Evolutionary conservation across 2,113 vertebrate species (phyloP).

Genomic region (Indicator indicator): DNA sequence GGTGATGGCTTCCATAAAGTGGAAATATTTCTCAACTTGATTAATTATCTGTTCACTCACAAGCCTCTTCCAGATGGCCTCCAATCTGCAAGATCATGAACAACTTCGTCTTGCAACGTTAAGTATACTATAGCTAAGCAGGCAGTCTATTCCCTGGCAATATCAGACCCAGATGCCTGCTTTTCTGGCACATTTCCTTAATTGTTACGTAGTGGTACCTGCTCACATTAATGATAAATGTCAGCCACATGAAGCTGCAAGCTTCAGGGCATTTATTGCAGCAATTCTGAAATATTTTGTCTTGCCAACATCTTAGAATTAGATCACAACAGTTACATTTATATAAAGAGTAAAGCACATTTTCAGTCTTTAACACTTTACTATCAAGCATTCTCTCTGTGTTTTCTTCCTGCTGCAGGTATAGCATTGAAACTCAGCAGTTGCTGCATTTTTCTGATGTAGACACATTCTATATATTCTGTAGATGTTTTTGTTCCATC

Average conservation of each 20-base stretch:
- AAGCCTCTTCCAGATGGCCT: neutral
- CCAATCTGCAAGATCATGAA: constrained; percentile 8
- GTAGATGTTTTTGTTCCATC: neutral
- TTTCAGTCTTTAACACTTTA: neutral
- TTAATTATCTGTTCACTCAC: neutral
- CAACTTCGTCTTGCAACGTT: neutral
- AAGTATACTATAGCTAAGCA: neutral
- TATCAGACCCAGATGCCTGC: neutral
- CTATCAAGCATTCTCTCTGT: neutral
- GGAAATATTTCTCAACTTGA: constrained; percentile 23
- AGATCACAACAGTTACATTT: neutral
- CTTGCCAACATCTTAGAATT: neutral
- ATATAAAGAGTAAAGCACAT: neutral
- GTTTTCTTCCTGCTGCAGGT: neutral
- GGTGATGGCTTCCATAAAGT: neutral
- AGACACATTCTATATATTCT: neutral
- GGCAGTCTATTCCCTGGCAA: neutral
- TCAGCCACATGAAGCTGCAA: neutral
- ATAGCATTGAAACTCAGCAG: neutral
- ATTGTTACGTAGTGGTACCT: neutral
- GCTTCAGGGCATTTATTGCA: neutral
- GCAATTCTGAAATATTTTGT: neutral
- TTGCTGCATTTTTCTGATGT: neutral
- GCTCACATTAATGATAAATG: neutral
- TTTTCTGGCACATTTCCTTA: neutral